Conservation (phyloP, 2,797 vertebrate genomes). For the Rallus crepitans region DNA sequence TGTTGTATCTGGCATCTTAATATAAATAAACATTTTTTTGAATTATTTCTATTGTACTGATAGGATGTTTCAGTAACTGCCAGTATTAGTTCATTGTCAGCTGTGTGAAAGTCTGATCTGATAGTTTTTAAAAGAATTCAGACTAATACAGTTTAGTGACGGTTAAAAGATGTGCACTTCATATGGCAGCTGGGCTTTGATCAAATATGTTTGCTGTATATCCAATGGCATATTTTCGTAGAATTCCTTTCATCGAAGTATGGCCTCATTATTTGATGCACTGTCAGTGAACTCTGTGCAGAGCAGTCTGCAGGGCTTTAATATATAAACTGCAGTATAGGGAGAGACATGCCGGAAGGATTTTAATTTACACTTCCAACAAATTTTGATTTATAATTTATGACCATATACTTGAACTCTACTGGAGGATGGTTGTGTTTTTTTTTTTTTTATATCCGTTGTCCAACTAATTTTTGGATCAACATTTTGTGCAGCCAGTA, state of each 20-base stretch:
- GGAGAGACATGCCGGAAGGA: neutral
- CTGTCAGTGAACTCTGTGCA: constrained; percentile 36
- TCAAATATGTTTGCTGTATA: constrained; percentile 19
- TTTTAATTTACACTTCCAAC: constrained; percentile 61
- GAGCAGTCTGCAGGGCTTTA: neutral
- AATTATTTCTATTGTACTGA: neutral
- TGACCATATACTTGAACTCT: neutral
- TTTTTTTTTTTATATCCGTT: neutral
- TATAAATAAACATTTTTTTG: neutral
- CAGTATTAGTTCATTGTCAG: neutral
- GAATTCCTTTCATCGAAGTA: neutral
- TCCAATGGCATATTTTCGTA: constrained; percentile 9
- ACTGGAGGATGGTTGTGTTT: neutral
- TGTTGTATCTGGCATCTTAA: neutral
- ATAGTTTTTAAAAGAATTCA: neutral
- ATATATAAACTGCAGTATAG: neutral
- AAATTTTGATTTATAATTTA: constrained; percentile 53
- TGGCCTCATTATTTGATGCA: constrained; percentile 40
- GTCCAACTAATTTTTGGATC: constrained; percentile 20
- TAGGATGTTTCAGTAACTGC: neutral
- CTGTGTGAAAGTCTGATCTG: neutral
- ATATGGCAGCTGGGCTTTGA: constrained; percentile 37
- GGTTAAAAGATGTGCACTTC: constrained; percentile 20
- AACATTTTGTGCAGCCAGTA: constrained; percentile 9
- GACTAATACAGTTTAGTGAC: neutral